These are phyloP conservation scores for Crambe crambe DNA, from an alignment of 37 sponge, comb jelly and placozoan genomes.

Conservation along the genomic window DNA sequence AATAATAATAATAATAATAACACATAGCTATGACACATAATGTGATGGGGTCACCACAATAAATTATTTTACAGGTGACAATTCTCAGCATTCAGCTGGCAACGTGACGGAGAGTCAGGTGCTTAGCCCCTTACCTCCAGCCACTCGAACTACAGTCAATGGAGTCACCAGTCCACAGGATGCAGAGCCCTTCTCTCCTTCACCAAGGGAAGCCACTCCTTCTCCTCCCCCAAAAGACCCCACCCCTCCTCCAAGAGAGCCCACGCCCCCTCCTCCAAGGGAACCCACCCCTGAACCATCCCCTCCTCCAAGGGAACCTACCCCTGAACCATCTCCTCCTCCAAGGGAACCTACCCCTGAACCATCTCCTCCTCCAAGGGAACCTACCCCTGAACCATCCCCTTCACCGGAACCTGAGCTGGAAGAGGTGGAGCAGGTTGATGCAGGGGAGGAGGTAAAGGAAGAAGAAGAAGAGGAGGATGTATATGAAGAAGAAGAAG, in stretches of 20 bases:
- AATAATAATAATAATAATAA: no score
- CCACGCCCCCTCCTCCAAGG: conserved; percentile 27
- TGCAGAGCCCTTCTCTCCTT: conserved; percentile 23
- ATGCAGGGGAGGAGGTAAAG: not conserved
- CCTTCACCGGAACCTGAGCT: conserved; percentile 38
- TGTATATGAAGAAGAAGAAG: conserved; percentile 20
- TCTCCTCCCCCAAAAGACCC: conserved; percentile 28
- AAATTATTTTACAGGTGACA: not conserved
- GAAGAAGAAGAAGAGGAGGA: conserved; percentile 34
- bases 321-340: conserved; percentile 56
- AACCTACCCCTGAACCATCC: conserved; percentile 46
- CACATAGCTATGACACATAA: no score
- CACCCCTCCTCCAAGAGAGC: conserved; percentile 31
- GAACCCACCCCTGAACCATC: conserved; percentile 36
- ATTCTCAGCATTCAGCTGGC: not conserved
- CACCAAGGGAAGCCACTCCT: conserved; percentile 28
- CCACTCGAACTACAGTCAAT: conserved; percentile 14
- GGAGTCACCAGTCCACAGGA: conserved; percentile 26
- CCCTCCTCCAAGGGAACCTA: conserved; percentile 39
- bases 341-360: conserved; percentile 37
- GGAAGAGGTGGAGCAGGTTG: not conserved
- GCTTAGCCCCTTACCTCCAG: conserved; percentile 11
- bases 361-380: conserved; percentile 23
- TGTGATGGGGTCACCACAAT: no score
- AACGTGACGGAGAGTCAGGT: not conserved